phyloP scores from a whole-genome alignment of 2,113 vertebrate genomes.

The Mastomys natalensis region DNA sequence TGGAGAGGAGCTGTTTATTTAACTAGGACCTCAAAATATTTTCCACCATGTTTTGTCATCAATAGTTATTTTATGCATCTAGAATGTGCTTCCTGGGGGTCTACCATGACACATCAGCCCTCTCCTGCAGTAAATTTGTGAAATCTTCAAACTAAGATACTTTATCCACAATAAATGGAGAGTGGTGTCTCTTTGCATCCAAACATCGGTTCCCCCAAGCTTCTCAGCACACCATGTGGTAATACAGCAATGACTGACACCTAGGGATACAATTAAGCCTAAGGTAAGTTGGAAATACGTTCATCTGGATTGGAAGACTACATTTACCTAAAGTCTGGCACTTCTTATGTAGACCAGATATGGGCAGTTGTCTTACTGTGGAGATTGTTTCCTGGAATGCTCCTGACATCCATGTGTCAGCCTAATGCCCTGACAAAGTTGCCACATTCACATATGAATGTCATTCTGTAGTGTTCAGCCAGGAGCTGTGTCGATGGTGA shows the following conservation, averaged over 20 bases:
- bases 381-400: not conserved
- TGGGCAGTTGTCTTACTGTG: not conserved
- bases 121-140: not conserved
- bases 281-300: not conserved
- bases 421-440: not conserved
- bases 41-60: not conserved
- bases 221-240: not conserved
- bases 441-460: not conserved
- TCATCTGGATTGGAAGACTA: not conserved
- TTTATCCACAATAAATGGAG: not conserved
- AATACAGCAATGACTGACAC: not conserved
- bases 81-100: not conserved
- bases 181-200: not conserved
- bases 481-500: not conserved
- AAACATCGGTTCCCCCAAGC: not conserved
- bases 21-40: not conserved
- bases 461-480: not conserved
- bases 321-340: not conserved
- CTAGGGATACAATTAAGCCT: not conserved
- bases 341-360: not conserved
- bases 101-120: not conserved
- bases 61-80: not conserved
- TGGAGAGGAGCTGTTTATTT: not conserved
- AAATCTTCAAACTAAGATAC: not conserved
- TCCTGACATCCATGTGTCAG: not conserved